A percentile compares a stretch with the other conserved stretches of the same genome.
Conservation (phyloP, 2,888 invertebrate species). For the Petrolisthes manimaculis region DNA sequence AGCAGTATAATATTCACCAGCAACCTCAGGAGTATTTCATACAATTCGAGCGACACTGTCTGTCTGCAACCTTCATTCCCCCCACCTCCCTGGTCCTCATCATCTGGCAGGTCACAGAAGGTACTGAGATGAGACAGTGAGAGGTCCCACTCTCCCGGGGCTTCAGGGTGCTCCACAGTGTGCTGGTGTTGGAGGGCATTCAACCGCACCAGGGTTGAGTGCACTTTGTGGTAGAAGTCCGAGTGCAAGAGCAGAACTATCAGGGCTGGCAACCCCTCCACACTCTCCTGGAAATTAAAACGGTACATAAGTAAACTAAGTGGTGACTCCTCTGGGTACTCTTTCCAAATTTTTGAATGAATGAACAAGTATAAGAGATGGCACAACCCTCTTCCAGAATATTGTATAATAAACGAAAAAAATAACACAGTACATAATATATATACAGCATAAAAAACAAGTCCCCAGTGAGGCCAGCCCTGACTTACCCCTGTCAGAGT, state of each 20-base stretch:
- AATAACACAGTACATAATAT: not conserved
- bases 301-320: not conserved
- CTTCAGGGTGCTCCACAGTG: no score
- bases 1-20: slow-evolving; percentile 43
- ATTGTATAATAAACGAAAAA: no score
- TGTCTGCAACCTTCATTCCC: not conserved
- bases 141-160: slow-evolving; percentile 37
- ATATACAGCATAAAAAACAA: not conserved
- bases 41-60: slow-evolving; percentile 35
- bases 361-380: no score
- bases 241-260: slow-evolving; percentile 50
- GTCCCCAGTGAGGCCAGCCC: no score
- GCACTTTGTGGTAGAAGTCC: slow-evolving; percentile 42
- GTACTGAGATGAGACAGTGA: slow-evolving; percentile 39
- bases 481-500: slow-evolving; percentile 48
- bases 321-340: no score
- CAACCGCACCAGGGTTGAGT: slow-evolving; percentile 19
- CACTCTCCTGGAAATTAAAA: slow-evolving; percentile 36
- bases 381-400: no score
- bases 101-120: slow-evolving; percentile 25
- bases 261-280: slow-evolving; percentile 42
- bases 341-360: no score
- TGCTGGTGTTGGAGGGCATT: not conserved
- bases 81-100: not conserved
- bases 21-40: slow-evolving; percentile 42